phyloP scores from a whole-genome alignment of 2,113 vertebrate genomes.

The Gadus macrocephalus region DNA sequence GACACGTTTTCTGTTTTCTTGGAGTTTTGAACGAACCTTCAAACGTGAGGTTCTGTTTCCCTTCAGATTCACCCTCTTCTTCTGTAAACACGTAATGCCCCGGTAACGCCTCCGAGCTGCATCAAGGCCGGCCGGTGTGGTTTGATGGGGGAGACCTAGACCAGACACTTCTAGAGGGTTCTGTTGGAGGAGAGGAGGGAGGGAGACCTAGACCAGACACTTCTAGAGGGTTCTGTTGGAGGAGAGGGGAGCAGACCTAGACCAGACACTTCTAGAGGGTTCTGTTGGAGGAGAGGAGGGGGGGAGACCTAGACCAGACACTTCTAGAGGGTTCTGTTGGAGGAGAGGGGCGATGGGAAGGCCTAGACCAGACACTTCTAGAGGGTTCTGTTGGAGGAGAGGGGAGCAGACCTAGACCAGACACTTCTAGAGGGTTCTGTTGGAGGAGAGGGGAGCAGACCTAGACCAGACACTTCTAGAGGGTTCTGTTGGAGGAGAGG shows the following conservation, averaged over 20 bases:
- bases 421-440: neutral
- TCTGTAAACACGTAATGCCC: constrained; percentile 41
- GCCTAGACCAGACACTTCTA: neutral
- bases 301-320: neutral
- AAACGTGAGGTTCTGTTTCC: constrained; percentile 43
- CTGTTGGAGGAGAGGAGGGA: neutral
- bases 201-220: constrained; percentile 15
- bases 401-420: neutral
- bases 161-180: neutral
- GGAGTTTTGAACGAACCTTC: constrained; percentile 36
- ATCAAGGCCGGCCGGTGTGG: neutral
- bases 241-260: neutral
- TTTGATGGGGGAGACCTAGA: constrained; percentile 15
- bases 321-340: neutral
- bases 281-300: neutral
- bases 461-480: neutral
- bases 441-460: neutral
- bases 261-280: neutral
- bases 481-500: no score
- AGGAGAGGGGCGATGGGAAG: neutral
- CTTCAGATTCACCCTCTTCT: constrained; percentile 36
- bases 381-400: no score
- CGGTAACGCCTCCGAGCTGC: constrained; percentile 1
- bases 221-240: no score
- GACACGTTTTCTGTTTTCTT: neutral